Base-by-base conservation (phyloP, 2,113 vertebrate genomes). In the Myotis davidii region DNA sequence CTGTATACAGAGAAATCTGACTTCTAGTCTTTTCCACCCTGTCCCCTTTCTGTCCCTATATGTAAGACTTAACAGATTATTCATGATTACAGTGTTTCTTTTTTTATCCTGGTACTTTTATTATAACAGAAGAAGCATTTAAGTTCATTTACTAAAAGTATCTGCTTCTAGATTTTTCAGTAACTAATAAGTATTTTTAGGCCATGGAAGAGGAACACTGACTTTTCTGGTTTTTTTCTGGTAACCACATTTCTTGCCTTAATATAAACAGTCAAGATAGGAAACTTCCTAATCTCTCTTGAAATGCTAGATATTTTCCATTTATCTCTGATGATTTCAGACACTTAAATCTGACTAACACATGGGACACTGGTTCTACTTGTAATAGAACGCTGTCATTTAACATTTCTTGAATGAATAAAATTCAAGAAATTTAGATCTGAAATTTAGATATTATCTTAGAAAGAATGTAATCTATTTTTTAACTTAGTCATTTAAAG, bases 321-420 rank as follows among this genome's bases (percentile, higher is more conserved):
- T 84, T 89, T 76, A 23, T 93, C 37, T 64, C 23, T 54, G 1
- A 5, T 87, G 32, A 82, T 65, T 96, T 95, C 16, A 25, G 11
- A 39, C 72, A 34, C 20, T 91, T 94, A 64, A 82, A 87, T 13
- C 13, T 37, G 17, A 59, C 27, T 59, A 50, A n/a, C 39, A 69
- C 56, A 84, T 78, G 42, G 34, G 34, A 72, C 9, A 70, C 21
- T 85, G 52, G 11, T 83, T 32, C 21, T 84, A 9, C 42, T 84
- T 78, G 14, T 73, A 70, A 48, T 81, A 92, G 70, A 59, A 52
- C 52, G 45, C 14, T 61, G 56, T 93, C 54, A 89, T 1, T 45
- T 96, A 82, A 64, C 42, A 81, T 94, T 79, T 93, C 48, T 82
- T 61, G 37, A 95, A 67, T 65, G 10, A 89, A 27, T 61, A 61